Evolutionary conservation across 2,797 vertebrate species (phyloP).

Genomic region (Sarcophilus harrisii): DNA sequence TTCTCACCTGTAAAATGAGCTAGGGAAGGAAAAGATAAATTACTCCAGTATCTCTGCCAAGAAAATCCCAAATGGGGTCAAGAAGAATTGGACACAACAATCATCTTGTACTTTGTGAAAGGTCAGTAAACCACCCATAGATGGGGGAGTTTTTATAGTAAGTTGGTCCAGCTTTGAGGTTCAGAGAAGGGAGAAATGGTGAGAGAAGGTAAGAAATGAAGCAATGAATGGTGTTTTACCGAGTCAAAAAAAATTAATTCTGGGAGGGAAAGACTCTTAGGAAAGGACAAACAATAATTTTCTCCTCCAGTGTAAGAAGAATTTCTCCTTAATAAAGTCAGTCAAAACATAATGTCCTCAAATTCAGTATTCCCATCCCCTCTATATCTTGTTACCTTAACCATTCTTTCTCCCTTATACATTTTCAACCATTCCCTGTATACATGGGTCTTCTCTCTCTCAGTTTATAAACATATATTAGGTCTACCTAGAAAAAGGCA

Average conservation of each 20-base stretch:
- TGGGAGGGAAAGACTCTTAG: too few relatives aligned
- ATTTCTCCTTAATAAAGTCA: not conserved
- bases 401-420: not conserved
- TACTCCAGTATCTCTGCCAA: not conserved
- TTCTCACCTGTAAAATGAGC: not conserved
- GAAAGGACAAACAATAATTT: not conserved
- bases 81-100: not conserved
- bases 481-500: not conserved
- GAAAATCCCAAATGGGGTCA: not conserved
- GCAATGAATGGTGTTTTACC: too few relatives aligned
- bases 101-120: not conserved
- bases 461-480: not conserved
- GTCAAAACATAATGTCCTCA: not conserved
- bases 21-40: not conserved
- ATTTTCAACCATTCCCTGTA: not conserved
- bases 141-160: not conserved
- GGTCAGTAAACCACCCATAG: not conserved
- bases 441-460: not conserved
- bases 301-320: not conserved
- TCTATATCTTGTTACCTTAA: not conserved
- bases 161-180: not conserved
- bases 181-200: not conserved
- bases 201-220: too few relatives aligned
- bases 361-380: not conserved
- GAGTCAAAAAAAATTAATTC: too few relatives aligned